A percentile compares a stretch with the other conserved stretches of the same genome.
phyloP scores from a whole-genome alignment of 2,888 invertebrate species.

The Eupithecia inturbata region DNA sequence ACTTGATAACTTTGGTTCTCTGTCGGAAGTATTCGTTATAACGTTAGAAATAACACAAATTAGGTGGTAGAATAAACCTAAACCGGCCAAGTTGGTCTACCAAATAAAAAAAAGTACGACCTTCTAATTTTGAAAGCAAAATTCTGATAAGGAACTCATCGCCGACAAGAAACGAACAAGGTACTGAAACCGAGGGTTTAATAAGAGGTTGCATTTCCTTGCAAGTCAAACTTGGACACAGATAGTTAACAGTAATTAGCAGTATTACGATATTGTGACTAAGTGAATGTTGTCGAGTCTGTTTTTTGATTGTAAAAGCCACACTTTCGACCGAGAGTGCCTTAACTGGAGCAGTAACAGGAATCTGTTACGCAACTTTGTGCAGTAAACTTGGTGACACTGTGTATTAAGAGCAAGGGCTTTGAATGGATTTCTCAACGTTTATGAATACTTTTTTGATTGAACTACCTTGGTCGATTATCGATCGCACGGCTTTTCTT shows the following conservation, averaged over 20 bases:
- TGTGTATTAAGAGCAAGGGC: constrained; percentile 55
- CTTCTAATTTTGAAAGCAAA: too few relatives aligned
- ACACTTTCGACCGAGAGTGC: constrained; percentile 50
- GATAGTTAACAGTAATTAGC: constrained; percentile 27
- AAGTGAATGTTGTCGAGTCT: constrained; percentile 44
- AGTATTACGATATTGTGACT: constrained; percentile 33
- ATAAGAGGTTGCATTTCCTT: background rate
- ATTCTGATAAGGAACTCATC: too few relatives aligned
- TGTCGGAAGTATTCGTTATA: too few relatives aligned
- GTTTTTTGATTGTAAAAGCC: constrained; percentile 42
- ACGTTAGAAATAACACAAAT: background rate
- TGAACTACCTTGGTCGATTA: constrained; percentile 8
- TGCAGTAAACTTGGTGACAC: constrained; percentile 51
- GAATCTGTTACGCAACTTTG: constrained; percentile 51
- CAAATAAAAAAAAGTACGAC: too few relatives aligned
- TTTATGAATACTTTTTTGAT: constrained; percentile 26
- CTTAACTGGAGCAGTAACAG: constrained; percentile 49
- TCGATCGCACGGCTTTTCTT: constrained; percentile 6
- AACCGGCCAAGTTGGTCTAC: too few relatives aligned
- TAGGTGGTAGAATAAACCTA: background rate
- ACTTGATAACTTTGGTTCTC: too few relatives aligned
- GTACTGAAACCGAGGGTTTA: background rate
- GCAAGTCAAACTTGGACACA: background rate
- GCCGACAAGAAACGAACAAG: too few relatives aligned
- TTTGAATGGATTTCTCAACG: constrained; percentile 50